Percentiles rank a stretch among this genome's conserved stretches.
phyloP scores from a whole-genome alignment of 30 jellyfish, hydroid and myxozoan species.

The Sanderia malayensis region DNA sequence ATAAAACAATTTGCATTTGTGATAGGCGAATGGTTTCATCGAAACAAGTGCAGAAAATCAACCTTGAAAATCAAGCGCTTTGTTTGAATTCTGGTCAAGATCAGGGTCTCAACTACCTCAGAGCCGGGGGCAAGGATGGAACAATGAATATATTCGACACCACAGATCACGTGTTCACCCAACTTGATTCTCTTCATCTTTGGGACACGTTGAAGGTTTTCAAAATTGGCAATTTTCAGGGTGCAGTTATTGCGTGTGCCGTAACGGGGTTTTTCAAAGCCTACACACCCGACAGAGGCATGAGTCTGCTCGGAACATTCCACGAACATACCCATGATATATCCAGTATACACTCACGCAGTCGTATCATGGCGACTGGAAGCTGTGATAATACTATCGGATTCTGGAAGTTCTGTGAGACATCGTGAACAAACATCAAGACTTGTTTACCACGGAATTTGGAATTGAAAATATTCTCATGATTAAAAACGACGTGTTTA shows the following conservation, averaged over 20 bases:
- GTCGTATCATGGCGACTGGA: slow-evolving; percentile 66
- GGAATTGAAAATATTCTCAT: too few species aligned
- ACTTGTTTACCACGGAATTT: too few species aligned
- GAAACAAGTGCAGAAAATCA: slow-evolving; percentile 16
- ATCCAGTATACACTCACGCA: slow-evolving; percentile 43
- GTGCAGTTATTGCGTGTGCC: slow-evolving; percentile 81
- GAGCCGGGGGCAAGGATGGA: slow-evolving; percentile 83
- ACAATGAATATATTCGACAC: slow-evolving; percentile 57
- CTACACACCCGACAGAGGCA: slow-evolving; percentile 68
- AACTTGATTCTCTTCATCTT: slow-evolving; percentile 57
- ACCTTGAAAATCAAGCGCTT: slow-evolving; percentile 55
- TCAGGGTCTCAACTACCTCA: slow-evolving; percentile 69
- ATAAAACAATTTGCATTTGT: slow-evolving; percentile 74
- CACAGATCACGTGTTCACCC: slow-evolving; percentile 57
- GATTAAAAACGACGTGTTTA: too few species aligned
- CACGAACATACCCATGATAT: slow-evolving; percentile 59
- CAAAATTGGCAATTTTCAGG: slow-evolving; percentile 60
- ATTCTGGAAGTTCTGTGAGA: slow-evolving; percentile 56
- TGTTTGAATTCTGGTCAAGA: slow-evolving; percentile 70
- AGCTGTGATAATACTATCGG: slow-evolving; percentile 70
- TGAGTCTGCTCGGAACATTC: slow-evolving; percentile 32
- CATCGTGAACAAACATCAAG: too few species aligned
- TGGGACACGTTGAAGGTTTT: slow-evolving; percentile 71
- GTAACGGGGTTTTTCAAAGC: slow-evolving; percentile 59
- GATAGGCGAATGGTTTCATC: slow-evolving; percentile 60